phyloP scores from a whole-genome alignment of 2,113 vertebrate species.

The Perognathus longimembris region DNA sequence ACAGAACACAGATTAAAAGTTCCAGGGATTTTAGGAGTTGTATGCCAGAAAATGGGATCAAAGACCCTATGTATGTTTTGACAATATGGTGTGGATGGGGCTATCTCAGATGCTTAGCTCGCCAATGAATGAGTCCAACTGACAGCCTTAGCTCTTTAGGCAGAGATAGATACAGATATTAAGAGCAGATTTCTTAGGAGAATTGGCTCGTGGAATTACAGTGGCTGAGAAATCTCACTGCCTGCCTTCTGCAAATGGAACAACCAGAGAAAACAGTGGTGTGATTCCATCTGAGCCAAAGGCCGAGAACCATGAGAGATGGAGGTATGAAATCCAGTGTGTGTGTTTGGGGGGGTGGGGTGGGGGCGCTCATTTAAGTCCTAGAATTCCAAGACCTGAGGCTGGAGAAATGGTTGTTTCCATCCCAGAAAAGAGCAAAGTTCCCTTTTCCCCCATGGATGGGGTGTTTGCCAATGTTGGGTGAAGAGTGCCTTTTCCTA shows the following conservation, averaged over 20 bases:
- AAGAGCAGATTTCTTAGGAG: neutral
- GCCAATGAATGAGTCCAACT: neutral
- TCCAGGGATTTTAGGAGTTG: neutral
- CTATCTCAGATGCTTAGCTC: neutral
- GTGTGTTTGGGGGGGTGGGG: neutral
- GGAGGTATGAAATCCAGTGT: neutral
- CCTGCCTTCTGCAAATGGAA: neutral
- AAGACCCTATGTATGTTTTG: neutral
- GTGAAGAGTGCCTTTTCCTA: neutral
- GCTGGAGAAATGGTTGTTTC: neutral
- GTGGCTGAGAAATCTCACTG: neutral
- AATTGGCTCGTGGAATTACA: neutral
- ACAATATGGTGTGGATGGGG: neutral
- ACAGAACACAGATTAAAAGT: neutral
- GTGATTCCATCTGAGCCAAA: neutral
- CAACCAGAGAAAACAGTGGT: neutral
- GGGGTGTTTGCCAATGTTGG: neutral
- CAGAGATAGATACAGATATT: too few species aligned
- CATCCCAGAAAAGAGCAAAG: neutral
- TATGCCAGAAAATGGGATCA: neutral
- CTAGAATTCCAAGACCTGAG: neutral
- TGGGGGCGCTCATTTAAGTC: neutral
- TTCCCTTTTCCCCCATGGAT: neutral
- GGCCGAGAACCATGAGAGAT: neutral
- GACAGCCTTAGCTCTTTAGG: neutral